Base-by-base conservation (phyloP, 2,113 vertebrate genomes). In the Corydoras maculifer region DNA sequence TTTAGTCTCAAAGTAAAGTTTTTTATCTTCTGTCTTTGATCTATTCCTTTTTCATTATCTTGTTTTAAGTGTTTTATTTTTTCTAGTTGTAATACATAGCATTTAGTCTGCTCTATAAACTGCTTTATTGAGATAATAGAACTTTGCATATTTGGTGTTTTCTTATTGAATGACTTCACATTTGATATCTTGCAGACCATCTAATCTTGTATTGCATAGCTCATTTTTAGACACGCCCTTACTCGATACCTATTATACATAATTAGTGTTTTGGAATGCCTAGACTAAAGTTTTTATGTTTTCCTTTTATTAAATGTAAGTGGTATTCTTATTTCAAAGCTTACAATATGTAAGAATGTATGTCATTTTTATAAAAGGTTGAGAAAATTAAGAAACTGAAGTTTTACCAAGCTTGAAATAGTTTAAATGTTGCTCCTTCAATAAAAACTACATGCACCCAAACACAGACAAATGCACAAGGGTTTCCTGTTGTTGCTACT, bases 141-240 rank as follows among this genome's bases (percentile, higher is more conserved):
- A 35, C 62, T 30, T 30, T 53, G 12, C 3, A 30, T 48, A 13
- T 14, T 30, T 69, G 25, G 35, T 53, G 48, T 69, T 69, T 12
- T 69, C 35, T 75, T 65, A 60, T 70, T 58, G 13, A 69, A 69
- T 49, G 51, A 71, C 54, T 15, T 18, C 14, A 62, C 18, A 53
- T 63, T 15, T 31, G 10, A 15, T 53, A n/a, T 51, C 48, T 73
- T 65, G 75, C 73, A 73, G 70, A 59, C 74, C 9, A 62, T 29
- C 57, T 69, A 54, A 65, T 77, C 18, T 64, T 58, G 25, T 70
- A 55, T 59, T 63, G 60, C 32, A 15, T 66, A 57, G 58, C 50
- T 68, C 62, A 57, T 55, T 75, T 71, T 55, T 61, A 30, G 50
- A 15, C 60, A n/a, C 66, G 9, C 51, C 35, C 53, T 48, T 62